Conservation (phyloP, 2,113 vertebrate genomes). For the Vidua macroura region DNA sequence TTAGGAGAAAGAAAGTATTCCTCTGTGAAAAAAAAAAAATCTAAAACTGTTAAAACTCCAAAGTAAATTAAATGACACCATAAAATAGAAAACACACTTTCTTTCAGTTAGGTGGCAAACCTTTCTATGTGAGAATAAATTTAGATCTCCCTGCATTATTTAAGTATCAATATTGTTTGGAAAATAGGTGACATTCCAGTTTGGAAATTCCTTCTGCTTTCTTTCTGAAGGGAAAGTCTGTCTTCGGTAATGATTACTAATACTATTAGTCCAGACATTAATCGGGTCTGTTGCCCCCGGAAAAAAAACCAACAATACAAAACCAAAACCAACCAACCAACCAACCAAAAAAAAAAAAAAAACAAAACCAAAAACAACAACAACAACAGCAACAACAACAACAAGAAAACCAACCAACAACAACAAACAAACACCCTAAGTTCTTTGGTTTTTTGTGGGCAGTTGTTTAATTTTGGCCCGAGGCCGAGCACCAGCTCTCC, state of each 20-base stretch:
- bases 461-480: background rate
- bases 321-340: background rate
- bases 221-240: background rate
- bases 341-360: background rate
- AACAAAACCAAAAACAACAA: background rate
- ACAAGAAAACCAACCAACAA: too few relatives aligned
- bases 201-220: background rate
- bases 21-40: background rate
- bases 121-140: background rate
- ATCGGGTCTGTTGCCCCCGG: rapidly evolving
- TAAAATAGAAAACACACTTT: background rate
- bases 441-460: background rate
- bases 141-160: background rate
- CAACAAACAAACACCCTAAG: too few relatives aligned
- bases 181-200: background rate
- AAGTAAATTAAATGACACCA: background rate
- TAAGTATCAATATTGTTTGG: background rate
- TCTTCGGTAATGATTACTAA: background rate
- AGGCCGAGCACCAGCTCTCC: background rate
- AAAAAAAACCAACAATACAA: background rate
- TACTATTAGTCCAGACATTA: background rate
- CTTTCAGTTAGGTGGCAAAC: background rate
- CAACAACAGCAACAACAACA: too few relatives aligned
- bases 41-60: background rate
- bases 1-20: background rate